Base-by-base conservation (phyloP, 1,140 invertebrate species). In the Drosophila sproati region DNA sequence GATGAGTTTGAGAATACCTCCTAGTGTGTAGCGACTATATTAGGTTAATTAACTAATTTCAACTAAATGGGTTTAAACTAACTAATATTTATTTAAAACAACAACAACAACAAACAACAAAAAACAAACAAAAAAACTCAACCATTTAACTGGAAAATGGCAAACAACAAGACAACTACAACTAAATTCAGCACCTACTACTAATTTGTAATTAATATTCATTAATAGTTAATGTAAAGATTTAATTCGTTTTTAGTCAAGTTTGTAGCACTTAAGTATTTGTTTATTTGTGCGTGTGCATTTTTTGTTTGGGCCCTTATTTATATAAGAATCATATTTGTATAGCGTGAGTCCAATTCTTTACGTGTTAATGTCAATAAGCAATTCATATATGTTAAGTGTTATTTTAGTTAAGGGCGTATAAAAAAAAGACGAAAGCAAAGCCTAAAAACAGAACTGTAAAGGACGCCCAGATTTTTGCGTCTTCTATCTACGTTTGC, bases 1-100 rank as follows among this genome's bases (percentile, higher is more conserved):
- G 91, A 92, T 86, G 91, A 92, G 91, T 92, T 86, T 92, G 91
- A 91, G 82, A 92, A 92, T 91, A 91, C 91, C 86, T 92, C 91
- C 91, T 92, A 92, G 91, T 92, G 83, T 87, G 80, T 91, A 91
- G 86, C 72, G 62, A 68, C 72, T 82, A 82, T 62, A 60, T 54
- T 87, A 87, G 80, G 70, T 68, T 87, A 88, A 79, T 45, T 55
- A 71, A 76, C 20, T 39, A 66, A 68, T 52, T 29, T 4, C 32
- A 57, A 61, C 61, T 57, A 63, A 55, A 54, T 67, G 57, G 78
- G 68, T 57, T 43, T 72, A 80, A 82, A 82, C 82, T 63, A 76
- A 83, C 74, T 73, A 69, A 70, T 89, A 88, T 78, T 88, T 89
- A 88, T 83, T 88, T 86, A 80, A 73, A 47, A 32, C 20, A 10